These are phyloP conservation scores for Encarsia formosa DNA, from an alignment of 2,888 invertebrate genomes.

Conservation along the genomic window DNA sequence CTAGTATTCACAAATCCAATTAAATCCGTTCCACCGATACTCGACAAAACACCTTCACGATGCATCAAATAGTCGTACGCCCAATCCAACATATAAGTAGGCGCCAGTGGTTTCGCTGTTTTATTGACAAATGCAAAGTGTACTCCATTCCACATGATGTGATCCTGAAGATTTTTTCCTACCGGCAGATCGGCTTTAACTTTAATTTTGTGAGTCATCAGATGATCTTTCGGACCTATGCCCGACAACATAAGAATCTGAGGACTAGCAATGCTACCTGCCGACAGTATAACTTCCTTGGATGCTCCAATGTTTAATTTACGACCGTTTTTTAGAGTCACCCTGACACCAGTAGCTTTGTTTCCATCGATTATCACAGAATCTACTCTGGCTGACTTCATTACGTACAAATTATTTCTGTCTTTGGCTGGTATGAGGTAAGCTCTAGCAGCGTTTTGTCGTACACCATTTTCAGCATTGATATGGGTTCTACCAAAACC, in stretches of 20 bases:
- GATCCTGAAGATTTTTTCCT: conserved; percentile 59
- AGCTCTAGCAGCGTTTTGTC: conserved; percentile 51
- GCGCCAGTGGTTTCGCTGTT: neutral
- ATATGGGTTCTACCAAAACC: conserved; percentile 55
- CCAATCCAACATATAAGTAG: conserved; percentile 30
- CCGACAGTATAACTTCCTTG: conserved; percentile 63
- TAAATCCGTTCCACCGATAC: conserved; percentile 52
- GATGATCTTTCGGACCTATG: conserved; percentile 56
- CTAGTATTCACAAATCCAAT: conserved; percentile 57
- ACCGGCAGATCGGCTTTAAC: conserved; percentile 53
- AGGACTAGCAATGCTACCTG: conserved; percentile 64
- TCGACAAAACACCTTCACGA: conserved; percentile 51
- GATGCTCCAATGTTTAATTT: conserved; percentile 46
- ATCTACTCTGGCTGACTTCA: conserved; percentile 57
- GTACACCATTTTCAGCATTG: conserved; percentile 47
- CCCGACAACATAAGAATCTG: conserved; percentile 69
- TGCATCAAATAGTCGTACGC: conserved; percentile 50
- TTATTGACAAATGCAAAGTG: conserved; percentile 30
- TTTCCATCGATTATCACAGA: conserved; percentile 54
- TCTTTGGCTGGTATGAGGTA: conserved; percentile 52
- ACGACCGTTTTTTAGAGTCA: conserved; percentile 44
- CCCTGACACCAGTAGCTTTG: conserved; percentile 50
- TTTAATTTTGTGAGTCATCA: conserved; percentile 52
- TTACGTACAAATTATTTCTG: conserved; percentile 58
- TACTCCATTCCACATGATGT: conserved; percentile 44